Evolutionary conservation across 1,140 invertebrate genomes (phyloP).

Genomic region (Ridgeia piscesae): DNA sequence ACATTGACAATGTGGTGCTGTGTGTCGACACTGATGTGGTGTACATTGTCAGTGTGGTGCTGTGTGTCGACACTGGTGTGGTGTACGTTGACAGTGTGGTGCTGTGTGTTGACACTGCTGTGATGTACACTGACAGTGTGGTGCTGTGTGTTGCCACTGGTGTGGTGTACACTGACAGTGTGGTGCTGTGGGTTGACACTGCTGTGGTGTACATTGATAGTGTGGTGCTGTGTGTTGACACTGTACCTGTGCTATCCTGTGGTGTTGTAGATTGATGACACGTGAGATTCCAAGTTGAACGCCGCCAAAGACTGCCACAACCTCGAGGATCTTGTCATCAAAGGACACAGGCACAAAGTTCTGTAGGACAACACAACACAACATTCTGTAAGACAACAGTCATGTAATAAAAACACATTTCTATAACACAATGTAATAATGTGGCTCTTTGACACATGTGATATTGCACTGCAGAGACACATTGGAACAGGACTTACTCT

Average conservation of each 20-base stretch:
- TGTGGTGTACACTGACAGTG: background rate
- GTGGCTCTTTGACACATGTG: too few relatives aligned
- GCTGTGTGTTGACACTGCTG: too few relatives aligned
- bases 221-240: background rate
- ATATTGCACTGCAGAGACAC: too few relatives aligned
- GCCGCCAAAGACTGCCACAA: constrained; percentile 94
- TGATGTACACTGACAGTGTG: too few relatives aligned
- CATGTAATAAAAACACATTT: background rate
- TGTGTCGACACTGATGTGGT: too few relatives aligned
- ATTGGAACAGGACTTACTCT: too few relatives aligned
- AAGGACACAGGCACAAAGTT: constrained; percentile 56
- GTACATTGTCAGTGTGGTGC: background rate
- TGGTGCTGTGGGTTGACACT: background rate
- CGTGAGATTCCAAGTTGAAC: constrained; percentile 95
- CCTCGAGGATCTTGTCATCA: constrained; percentile 90
- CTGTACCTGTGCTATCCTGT: constrained; percentile 81
- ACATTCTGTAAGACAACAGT: background rate
- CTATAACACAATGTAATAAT: background rate
- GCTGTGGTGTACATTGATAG: background rate
- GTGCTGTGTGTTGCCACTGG: too few relatives aligned
- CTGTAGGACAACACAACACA: constrained; percentile 36
- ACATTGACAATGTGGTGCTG: too few relatives aligned
- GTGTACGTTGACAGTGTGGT: too few relatives aligned
- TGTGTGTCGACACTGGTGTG: background rate
- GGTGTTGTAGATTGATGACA: constrained; percentile 91